Conservation (phyloP, 2,797 vertebrate genomes). For the Karalla daura region DNA sequence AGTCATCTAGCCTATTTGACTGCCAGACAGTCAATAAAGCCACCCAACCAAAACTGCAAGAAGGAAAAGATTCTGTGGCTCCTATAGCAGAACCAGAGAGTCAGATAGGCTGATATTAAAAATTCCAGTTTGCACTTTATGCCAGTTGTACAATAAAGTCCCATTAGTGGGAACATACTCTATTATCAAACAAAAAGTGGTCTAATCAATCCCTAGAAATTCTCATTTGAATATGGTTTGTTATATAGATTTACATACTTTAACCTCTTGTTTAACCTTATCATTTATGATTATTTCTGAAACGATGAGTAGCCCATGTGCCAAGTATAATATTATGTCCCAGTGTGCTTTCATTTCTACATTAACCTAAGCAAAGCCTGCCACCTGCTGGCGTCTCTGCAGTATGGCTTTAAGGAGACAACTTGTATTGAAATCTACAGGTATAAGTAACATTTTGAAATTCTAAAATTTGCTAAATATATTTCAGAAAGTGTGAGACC, state of each 20-base stretch:
- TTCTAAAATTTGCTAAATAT: no score
- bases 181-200: background rate
- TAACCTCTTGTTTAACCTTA: no score
- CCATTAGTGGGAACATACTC: background rate
- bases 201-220: no score
- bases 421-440: background rate
- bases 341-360: background rate
- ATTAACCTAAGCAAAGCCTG: constrained; percentile 24
- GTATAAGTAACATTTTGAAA: no score
- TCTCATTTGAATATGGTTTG: background rate
- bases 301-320: background rate
- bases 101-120: constrained; percentile 8
- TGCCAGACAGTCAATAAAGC: constrained; percentile 49
- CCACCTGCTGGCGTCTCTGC: constrained; percentile 62
- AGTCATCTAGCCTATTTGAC: constrained; percentile 40
- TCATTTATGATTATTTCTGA: background rate
- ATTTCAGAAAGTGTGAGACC: no score
- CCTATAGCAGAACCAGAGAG: background rate
- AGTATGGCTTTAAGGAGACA: background rate
- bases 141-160: background rate
- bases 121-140: background rate
- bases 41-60: constrained; percentile 4
- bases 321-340: background rate
- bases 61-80: constrained; percentile 29
- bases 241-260: no score